Evolutionary conservation across 2,113 vertebrate species (phyloP).

Genomic region (Cyprinodon variegatus): DNA sequence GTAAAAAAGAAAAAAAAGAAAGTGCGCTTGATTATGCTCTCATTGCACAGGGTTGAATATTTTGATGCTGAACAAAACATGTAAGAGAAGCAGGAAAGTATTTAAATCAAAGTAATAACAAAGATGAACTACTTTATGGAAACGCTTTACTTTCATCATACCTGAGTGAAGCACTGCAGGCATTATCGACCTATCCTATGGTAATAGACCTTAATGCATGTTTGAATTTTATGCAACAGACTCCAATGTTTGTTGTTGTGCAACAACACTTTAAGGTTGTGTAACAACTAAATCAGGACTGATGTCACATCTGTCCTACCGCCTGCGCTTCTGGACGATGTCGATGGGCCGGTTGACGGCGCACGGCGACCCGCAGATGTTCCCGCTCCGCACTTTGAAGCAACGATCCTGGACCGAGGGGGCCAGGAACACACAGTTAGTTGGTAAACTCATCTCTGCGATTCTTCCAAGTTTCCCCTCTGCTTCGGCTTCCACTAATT

Average conservation of each 20-base stretch:
- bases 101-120: background rate
- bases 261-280: constrained; percentile 3
- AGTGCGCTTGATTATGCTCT: background rate
- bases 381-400: constrained; percentile 76
- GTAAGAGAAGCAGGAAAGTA: background rate
- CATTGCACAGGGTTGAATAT: background rate
- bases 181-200: background rate
- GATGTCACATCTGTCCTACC: constrained; percentile 74
- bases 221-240: background rate
- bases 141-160: background rate
- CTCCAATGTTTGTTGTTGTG: background rate
- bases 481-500: constrained; percentile 35
- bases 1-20: background rate
- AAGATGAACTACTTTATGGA: background rate
- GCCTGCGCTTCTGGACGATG: constrained; percentile 82
- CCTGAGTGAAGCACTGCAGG: background rate
- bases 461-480: constrained; percentile 13
- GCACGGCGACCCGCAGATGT: constrained; percentile 78
- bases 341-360: constrained; percentile 84
- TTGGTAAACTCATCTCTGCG: constrained; percentile 80
- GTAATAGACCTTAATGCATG: background rate
- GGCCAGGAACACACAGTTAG: constrained; percentile 66
- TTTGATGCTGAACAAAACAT: too few species aligned
- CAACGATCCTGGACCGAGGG: constrained; percentile 66
- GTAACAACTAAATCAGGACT: constrained; percentile 48